Evolutionary conservation across 2,888 invertebrate species (phyloP), one percentile per base, ranked within the genome.

Genomic region (Athripsodes cinereus): DNA sequence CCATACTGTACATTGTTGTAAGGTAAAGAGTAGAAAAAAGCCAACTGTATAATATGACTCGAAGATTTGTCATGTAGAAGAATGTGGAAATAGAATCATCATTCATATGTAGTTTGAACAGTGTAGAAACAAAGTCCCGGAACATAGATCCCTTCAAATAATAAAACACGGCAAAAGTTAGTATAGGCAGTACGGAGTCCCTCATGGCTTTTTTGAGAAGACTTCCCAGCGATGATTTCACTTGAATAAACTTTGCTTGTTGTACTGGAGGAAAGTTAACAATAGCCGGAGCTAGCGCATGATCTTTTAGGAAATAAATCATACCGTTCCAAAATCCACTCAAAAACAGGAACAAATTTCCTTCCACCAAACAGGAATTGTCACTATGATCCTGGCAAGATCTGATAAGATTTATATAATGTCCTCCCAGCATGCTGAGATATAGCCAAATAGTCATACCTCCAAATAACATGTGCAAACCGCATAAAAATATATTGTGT

Each of bases 241-340:
- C 77, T 67, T 85, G 83, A 2, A 84, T 76, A 63, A 87, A 79
- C 68, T 87, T 89, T 47, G 81, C 80, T 70, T 86, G 85, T 61
- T 87, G 84, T 16, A 88, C 78, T n/a, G 86, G 81, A 8, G 88
- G 83, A 68, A 89, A 90, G 22, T 80, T 73, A 0, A 90, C 73
- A 63, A 79, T 74, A 61, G 81, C 78, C 10, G 73, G 69, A 20
- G 80, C 79, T 51, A 80, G 75, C 40, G 83, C 72, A 64, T 82
- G 82, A 10, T 79, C 75, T 66, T 78, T 82, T 1, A 81, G 62
- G 64, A 84, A 86, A 66, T 81, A 78, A 64, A 73, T 76, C 40
- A 78, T 65, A 2, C 89, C 88, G 64, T 82, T 84, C 79, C 84
- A 85, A 64, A 86, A 73, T 16, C 89, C 89, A 61, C 82, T 82